These are phyloP conservation scores for Tineola bisselliella DNA, from an alignment of 2,888 invertebrate genomes.

Conservation along the genomic window DNA sequence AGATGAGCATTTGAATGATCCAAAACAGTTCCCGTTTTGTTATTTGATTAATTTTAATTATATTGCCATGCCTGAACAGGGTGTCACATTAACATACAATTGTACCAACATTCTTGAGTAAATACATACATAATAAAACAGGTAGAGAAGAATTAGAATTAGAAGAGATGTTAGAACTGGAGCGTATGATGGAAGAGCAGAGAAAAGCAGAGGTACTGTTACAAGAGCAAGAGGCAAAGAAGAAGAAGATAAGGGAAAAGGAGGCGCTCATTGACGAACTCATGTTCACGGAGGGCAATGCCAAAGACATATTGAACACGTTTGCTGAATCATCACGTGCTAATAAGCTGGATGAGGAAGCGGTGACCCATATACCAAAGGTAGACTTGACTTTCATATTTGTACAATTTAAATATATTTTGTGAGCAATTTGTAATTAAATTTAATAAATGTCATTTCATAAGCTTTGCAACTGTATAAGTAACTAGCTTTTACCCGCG, in stretches of 20 bases:
- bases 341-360: conserved; percentile 70
- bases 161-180: conserved; percentile 84
- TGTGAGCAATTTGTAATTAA: no score
- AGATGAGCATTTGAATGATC: no score
- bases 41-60: no score
- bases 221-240: conserved; percentile 76
- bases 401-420: no score
- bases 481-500: no score
- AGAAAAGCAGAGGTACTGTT: conserved; percentile 76
- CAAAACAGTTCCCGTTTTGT: no score
- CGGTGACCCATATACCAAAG: conserved; percentile 53
- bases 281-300: conserved; percentile 92
- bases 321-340: conserved; percentile 78
- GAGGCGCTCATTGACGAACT: conserved; percentile 95
- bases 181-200: conserved; percentile 79
- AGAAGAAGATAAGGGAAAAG: conserved; percentile 85
- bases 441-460: no score
- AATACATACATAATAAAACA: conserved; percentile 19
- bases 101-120: no score
- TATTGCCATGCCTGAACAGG: no score
- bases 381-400: conserved; percentile 24
- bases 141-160: conserved; percentile 86
- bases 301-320: conserved; percentile 84
- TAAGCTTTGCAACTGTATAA: no score
- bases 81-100: not conserved